Base-by-base conservation (phyloP, 2,888 invertebrate genomes). In the Tetrapedia diversipes region DNA sequence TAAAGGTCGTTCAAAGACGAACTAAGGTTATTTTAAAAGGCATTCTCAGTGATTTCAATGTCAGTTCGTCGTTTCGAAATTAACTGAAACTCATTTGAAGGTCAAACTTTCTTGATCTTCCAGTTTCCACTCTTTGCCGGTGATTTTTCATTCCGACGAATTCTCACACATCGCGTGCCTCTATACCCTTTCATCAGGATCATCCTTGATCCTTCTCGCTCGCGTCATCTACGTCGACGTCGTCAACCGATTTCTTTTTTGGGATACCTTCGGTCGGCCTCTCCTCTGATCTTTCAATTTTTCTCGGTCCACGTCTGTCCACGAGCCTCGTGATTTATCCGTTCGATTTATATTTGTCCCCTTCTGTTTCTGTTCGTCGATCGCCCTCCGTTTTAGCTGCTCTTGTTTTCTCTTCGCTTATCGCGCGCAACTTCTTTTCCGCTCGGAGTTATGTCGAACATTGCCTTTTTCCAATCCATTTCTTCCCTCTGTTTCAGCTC, bases 121-220 rank as follows among this genome's bases (percentile, higher is more conserved):
- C 77, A 72, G 27, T 57, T 27, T 51, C 32, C 32, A 19, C 60
- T 37, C n/a, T 43, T 27, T 37, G 24, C 22, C 22, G 14, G 57
- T 61, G 64, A 77, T 81, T 75, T 80, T 68, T 81, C 81, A 75
- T 66, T 63, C 66, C 80, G 39, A n/a, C n/a, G 57, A 37, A 43
- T 63, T 16, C 45, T 49, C 41, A 24, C 57, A 32, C 34, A 22
- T 24, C 32, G 14, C 22, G 43, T 19, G 24, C 24, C 34, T 27
- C 39, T 43, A 19, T 32, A 14, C 37, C 16, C 16, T 60, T 54
- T 47, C 49, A 37, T 57, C 49, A 45, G 34, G 11, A 27, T 8
- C 41, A 53, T 43, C 14, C 14, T 8, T 63, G 19, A 57, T 39
- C 37, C 6, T 11, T 10, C 60, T 11, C 11, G 11, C 27, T n/a